Percentiles rank a stretch among this genome's conserved stretches.
These are phyloP conservation scores for Pseudomyrmex concolor DNA, from an alignment of 1,140 invertebrate species.

Conservation along the genomic window DNA sequence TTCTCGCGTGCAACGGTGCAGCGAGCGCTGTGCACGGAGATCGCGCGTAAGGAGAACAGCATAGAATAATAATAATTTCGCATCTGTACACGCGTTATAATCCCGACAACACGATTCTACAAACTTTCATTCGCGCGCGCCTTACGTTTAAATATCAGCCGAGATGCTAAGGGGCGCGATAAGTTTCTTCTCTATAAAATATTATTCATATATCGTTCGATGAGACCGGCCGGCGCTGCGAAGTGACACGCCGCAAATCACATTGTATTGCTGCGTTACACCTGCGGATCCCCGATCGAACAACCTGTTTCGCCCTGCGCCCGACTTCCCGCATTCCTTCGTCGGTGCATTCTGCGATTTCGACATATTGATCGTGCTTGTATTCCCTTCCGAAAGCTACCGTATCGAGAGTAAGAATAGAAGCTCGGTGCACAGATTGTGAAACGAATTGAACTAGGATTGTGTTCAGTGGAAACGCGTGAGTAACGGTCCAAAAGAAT, in stretches of 20 bases:
- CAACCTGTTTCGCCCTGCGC: slow-evolving; percentile 20
- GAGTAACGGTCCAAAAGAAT: no score
- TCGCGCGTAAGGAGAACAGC: slow-evolving; percentile 49
- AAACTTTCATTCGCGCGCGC: slow-evolving; percentile 35
- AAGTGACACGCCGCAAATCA: slow-evolving; percentile 9
- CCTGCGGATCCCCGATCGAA: slow-evolving; percentile 13
- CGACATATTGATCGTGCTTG: slow-evolving; percentile 29
- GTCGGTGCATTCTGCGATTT: slow-evolving; percentile 24
- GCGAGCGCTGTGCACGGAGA: slow-evolving; percentile 20
- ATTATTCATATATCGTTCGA: slow-evolving; percentile 19
- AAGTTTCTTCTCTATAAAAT: slow-evolving; percentile 18
- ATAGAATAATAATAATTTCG: slow-evolving; percentile 52
- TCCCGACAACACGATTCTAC: slow-evolving; percentile 13
- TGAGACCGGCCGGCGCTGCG: not conserved
- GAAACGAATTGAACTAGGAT: not conserved
- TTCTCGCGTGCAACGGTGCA: slow-evolving; percentile 43
- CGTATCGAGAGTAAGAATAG: no score
- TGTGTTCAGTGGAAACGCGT: not conserved
- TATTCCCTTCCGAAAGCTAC: not conserved
- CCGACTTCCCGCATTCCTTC: slow-evolving; percentile 14
- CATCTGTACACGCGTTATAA: slow-evolving; percentile 45
- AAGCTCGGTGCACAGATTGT: not conserved
- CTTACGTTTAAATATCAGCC: slow-evolving; percentile 7
- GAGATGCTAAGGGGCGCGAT: slow-evolving; percentile 18
- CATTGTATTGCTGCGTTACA: not conserved